phyloP scores from a whole-genome alignment of 1,140 invertebrate species.

The Zelostemma sp. region DNA sequence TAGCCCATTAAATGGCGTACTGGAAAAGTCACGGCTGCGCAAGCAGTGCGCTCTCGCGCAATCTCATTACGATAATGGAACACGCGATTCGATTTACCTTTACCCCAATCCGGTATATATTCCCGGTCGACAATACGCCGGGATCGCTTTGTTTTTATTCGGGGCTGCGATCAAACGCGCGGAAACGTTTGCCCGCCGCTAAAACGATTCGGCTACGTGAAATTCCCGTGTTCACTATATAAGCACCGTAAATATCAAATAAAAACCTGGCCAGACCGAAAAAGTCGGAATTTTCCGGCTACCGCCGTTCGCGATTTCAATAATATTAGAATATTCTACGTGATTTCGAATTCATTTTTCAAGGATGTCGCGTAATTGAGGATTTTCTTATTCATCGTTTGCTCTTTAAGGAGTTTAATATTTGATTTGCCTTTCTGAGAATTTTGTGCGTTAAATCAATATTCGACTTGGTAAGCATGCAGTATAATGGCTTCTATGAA shows the following conservation, averaged over 20 bases:
- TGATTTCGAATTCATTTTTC: constrained; percentile 29
- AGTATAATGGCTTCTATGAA: too few species aligned
- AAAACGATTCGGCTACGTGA: constrained; percentile 33
- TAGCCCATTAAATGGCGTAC: constrained; percentile 51
- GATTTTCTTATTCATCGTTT: too few species aligned
- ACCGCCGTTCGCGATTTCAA: constrained; percentile 8
- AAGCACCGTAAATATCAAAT: constrained; percentile 44
- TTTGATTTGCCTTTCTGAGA: too few species aligned
- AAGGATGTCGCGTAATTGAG: background rate
- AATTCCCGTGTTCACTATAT: constrained; percentile 30
- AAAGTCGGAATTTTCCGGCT: constrained; percentile 39
- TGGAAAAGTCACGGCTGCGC: constrained; percentile 49
- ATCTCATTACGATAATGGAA: constrained; percentile 52
- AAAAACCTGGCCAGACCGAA: constrained; percentile 38
- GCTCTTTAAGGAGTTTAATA: too few species aligned
- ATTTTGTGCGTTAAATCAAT: too few species aligned
- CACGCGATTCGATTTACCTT: constrained; percentile 49
- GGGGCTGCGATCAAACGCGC: constrained; percentile 31
- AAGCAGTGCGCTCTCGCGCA: constrained; percentile 31
- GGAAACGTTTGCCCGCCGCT: constrained; percentile 42
- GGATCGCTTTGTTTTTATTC: constrained; percentile 26
- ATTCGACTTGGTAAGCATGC: too few species aligned
- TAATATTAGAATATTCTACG: constrained; percentile 35
- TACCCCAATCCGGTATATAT: constrained; percentile 24
- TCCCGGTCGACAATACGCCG: constrained; percentile 13